Conservation (phyloP, 2,113 vertebrate genomes). For the Phalacrocorax pelagicus region DNA sequence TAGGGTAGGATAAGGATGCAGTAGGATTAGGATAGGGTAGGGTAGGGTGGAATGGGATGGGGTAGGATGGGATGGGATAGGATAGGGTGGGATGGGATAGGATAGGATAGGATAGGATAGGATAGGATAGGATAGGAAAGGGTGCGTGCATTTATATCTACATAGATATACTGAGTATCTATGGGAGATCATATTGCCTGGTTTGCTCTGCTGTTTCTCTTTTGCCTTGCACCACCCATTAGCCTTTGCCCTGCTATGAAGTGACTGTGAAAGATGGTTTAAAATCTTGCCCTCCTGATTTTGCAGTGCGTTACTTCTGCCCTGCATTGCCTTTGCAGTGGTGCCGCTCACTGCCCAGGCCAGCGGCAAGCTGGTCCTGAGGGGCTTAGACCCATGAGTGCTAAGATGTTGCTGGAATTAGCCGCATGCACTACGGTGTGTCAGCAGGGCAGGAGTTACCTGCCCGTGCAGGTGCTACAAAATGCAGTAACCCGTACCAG, state of each 20-base stretch:
- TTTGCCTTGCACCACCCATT: neutral
- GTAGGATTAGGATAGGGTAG: neutral
- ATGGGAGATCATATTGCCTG: neutral
- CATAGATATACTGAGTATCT: neutral
- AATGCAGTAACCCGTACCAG: neutral
- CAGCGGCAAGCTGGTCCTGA: neutral
- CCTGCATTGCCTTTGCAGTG: neutral
- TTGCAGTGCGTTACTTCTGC: too few species aligned
- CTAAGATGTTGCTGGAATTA: neutral
- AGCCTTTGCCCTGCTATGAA: neutral
- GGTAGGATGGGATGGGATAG: too few species aligned
- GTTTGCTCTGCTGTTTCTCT: neutral
- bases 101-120: neutral
- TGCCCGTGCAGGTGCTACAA: neutral
- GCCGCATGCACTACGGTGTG: fast-evolving
- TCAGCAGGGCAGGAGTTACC: neutral
- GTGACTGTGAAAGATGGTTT: neutral
- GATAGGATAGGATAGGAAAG: neutral
- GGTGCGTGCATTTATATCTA: neutral
- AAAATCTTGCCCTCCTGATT: neutral
- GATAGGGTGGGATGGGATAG: neutral
- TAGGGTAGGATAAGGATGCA: neutral
- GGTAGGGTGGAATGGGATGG: too few species aligned
- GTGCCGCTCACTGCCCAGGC: neutral
- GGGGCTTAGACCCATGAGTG: neutral